phyloP scores from a whole-genome alignment of 2,113 vertebrate species.

The Odontophorus gujanensis region DNA sequence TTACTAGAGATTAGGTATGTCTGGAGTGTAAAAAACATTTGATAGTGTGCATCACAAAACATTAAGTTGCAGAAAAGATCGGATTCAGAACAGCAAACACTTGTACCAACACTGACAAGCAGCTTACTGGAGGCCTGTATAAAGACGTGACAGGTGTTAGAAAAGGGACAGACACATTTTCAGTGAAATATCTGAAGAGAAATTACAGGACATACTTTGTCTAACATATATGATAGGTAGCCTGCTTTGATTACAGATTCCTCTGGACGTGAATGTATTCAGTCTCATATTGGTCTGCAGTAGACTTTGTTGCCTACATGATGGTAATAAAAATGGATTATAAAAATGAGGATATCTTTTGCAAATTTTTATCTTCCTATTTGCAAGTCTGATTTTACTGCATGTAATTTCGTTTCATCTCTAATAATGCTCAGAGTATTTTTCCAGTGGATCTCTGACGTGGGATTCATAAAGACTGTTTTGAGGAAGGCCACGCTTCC shows the following conservation, averaged over 20 bases:
- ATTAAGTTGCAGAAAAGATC: background rate
- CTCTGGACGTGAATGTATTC: background rate
- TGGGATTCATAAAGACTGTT: background rate
- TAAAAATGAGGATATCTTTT: background rate
- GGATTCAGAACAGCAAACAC: background rate
- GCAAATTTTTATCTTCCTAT: background rate
- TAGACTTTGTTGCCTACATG: background rate
- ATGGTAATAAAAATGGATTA: background rate
- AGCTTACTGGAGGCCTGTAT: background rate
- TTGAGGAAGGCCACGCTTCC: background rate
- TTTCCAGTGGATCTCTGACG: background rate
- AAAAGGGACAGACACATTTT: background rate
- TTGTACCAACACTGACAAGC: background rate
- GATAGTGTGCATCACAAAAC: background rate
- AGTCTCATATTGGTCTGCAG: background rate
- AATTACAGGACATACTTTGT: background rate
- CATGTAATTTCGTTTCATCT: background rate
- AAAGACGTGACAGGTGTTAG: background rate
- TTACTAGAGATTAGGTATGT: background rate
- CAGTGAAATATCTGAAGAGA: background rate
- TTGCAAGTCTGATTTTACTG: background rate
- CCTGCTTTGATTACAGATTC: background rate
- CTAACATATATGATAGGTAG: background rate
- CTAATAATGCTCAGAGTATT: background rate
- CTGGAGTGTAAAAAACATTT: background rate